phyloP scores from a whole-genome alignment of 2,113 vertebrate genomes.

The Picathartes gymnocephalus region DNA sequence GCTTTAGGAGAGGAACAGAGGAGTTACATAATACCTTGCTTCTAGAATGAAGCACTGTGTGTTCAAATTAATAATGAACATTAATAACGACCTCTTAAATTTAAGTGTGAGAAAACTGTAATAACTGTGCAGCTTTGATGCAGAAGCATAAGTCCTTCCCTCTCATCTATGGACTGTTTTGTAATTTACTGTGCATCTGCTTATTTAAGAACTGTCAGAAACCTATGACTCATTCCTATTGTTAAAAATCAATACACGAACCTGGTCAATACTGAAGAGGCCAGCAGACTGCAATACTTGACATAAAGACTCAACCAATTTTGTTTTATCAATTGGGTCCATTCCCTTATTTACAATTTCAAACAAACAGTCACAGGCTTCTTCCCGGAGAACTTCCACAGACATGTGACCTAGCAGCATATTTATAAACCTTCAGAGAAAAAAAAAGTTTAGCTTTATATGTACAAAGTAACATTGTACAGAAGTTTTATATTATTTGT shows the following conservation, averaged over 20 bases:
- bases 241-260: conserved; percentile 60
- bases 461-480: background rate
- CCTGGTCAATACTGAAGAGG: conserved; percentile 95
- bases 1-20: background rate
- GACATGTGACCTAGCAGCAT: conserved; percentile 98
- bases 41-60: background rate
- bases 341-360: conserved; percentile 99
- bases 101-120: background rate
- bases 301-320: conserved; percentile 94
- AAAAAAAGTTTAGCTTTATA: background rate
- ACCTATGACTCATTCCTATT: background rate
- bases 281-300: conserved; percentile 92
- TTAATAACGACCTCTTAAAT: background rate
- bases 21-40: background rate
- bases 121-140: background rate
- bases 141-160: background rate
- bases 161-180: background rate
- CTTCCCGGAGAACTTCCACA: conserved; percentile 93
- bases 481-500: background rate
- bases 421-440: conserved; percentile 87
- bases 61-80: background rate
- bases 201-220: background rate
- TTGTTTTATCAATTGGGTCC: conserved; percentile 97
- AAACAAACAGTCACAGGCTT: conserved; percentile 97
- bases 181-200: background rate